Evolutionary conservation across 2,797 vertebrate species (phyloP), one percentile per base, ranked within the genome.

Genomic region (Monodelphis domestica): DNA sequence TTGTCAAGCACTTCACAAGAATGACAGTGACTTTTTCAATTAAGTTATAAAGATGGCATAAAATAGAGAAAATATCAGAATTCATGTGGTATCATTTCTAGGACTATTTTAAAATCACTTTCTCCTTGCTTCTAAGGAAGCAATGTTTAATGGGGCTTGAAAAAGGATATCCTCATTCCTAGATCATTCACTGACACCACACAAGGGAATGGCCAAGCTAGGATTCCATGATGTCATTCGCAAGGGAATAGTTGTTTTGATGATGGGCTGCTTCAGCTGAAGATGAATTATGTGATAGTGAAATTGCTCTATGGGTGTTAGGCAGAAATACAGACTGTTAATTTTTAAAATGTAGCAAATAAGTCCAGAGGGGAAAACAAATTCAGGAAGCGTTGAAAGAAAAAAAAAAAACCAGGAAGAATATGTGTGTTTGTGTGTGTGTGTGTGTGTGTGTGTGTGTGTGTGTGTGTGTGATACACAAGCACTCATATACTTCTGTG

Each of bases 61-160:
- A 54, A 0, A 2, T 93, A 90, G 5, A 54, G 78, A 95, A 94
- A 59, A 38, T 56, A 59, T 28, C 51, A 26, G 7, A 94, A 93
- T 92, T 93, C 26, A 17, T 45, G 3, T 0, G 54, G 53, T 54
- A 92, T 54, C 0, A 14, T 91, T 87, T 88, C 0, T 33, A 88
- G 52, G 89, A 90, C 89, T 57, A 55, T 4, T 1, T 55, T 78
- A 90, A 91, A 0, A 0, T 89, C 94, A 57, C 0, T 57, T 94
- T 88, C 95, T 45, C 70, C 30, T 88, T 93, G 1, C 89, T 93
- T 95, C 95, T 95, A 53, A 93, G 70, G 88, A 95, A 95, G 55
- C 24, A 28, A n/a, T 53, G 21, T 88, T 55, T 89, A 52, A 84
- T 54, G 59, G 52, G 28, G 52, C 29, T 17, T 88, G 53, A 53